Evolutionary conservation across 2,888 invertebrate species (phyloP).

Genomic region (Gymnosoma rotundatum): DNA sequence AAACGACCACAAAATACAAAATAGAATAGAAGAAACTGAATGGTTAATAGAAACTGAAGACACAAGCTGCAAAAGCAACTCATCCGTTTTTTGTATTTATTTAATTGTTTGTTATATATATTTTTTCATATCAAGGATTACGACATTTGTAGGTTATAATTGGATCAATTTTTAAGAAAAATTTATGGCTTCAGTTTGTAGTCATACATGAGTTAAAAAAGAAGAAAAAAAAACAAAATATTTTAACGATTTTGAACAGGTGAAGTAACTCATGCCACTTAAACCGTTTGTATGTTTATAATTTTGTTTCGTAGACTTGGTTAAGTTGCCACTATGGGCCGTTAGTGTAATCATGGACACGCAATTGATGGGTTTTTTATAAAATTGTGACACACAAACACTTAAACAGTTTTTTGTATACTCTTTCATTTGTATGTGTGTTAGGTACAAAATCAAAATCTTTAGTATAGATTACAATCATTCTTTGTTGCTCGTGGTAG

Average conservation of each 20-base stretch:
- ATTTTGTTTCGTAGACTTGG: conserved; percentile 15
- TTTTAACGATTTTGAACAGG: conserved; percentile 63
- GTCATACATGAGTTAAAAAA: conserved; percentile 14
- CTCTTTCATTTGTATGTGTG: background rate
- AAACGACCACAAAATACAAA: conserved; percentile 58
- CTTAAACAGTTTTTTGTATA: background rate
- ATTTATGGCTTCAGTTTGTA: conserved; percentile 57
- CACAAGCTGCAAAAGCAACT: conserved; percentile 59
- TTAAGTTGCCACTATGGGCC: conserved; percentile 34
- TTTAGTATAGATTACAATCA: conserved; percentile 58
- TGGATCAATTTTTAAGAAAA: conserved; percentile 64
- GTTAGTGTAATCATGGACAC: conserved; percentile 56
- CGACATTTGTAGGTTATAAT: conserved; percentile 50
- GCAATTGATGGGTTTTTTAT: conserved; percentile 59
- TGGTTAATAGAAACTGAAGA: conserved; percentile 18
- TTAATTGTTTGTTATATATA: background rate
- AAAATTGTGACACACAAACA: conserved; percentile 17
- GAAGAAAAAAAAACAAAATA: conserved; percentile 56
- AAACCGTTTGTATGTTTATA: background rate
- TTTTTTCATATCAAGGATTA: conserved; percentile 39
- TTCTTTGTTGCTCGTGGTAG: conserved; percentile 52
- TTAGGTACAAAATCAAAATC: conserved; percentile 64
- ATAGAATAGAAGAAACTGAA: background rate
- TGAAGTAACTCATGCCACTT: conserved; percentile 40
- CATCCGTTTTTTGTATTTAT: conserved; percentile 12